Conservation (phyloP, 2,797 vertebrate genomes). For the Propithecus deckenii region DNA sequence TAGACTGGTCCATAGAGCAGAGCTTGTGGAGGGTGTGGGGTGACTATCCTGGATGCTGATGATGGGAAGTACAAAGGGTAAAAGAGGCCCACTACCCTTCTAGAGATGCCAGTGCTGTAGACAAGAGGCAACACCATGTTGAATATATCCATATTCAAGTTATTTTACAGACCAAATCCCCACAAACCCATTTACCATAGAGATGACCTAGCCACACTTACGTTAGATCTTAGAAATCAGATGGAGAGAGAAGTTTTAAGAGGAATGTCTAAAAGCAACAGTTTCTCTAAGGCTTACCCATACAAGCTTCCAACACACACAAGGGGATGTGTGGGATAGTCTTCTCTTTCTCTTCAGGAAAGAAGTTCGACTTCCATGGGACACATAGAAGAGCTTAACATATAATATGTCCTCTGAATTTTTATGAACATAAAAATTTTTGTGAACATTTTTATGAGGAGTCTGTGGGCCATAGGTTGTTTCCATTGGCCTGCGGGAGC, state of each 20-base stretch:
- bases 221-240: neutral
- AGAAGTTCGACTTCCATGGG: neutral
- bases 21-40: neutral
- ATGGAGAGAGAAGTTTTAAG: neutral
- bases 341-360: neutral
- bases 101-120: neutral
- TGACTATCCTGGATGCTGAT: rapidly evolving
- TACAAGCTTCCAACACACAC: neutral
- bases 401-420: neutral
- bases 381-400: neutral
- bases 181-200: neutral
- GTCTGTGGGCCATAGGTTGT: neutral
- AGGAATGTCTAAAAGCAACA: neutral
- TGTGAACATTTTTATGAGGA: neutral
- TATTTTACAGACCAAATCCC: neutral
- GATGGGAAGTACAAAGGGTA: neutral
- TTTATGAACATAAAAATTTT: neutral
- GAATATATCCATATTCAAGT: neutral
- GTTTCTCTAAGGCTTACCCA: neutral
- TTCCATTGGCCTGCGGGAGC: neutral
- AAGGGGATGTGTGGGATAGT: neutral
- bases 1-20: no score
- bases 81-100: neutral
- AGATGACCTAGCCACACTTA: neutral
- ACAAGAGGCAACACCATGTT: neutral